Evolutionary conservation across 2,113 vertebrate species (phyloP), one percentile per base, ranked within the genome.

Genomic region (Dissostichus mawsoni): DNA sequence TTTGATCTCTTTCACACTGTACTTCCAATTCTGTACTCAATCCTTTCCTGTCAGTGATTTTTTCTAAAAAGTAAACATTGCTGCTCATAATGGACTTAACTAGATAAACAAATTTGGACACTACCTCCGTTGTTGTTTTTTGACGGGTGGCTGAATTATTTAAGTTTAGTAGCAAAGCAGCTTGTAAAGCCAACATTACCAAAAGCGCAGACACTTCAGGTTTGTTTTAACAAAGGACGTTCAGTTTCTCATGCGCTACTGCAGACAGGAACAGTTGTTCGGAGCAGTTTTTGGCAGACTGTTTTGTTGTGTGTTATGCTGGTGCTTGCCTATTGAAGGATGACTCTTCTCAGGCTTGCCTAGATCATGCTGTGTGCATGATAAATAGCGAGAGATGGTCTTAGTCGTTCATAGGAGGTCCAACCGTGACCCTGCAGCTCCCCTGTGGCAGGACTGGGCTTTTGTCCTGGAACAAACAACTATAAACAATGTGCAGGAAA

Each of bases 281-380:
- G 12, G 11, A 58, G 55, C 29, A 14, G 52, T 70, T 74, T 8
- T 87, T 83, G 74, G 86, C 75, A 5, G 33, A 25, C 33, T 65
- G 62, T 80, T 72, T 80, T 83, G 83, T 76, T 87, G 67, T 85
- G 76, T 68, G 69, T 64, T 62, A n/a, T 45, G 51, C 20, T 59
- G 48, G 70, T 77, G 74, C 80, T 56, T 80, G 81, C 88, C 82
- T 58, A 50, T 83, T 95, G 92, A 94, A 93, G 76, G 88, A 94
- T 93, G 91, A 76, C 84, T 90, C 87, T 85, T 87, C 76, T 90
- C 88, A 89, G 56, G 62, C 80, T 77, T 87, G 77, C 86, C 81
- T 48, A 25, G 47, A 88, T 87, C 93, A 92, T 11, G 90, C 95
- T 94, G 95, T 59, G 91, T 17, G 11, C 45, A 88, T 94, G 94